Base-by-base conservation (phyloP, 2,888 invertebrate species). In the Phyllotreta striolata region DNA sequence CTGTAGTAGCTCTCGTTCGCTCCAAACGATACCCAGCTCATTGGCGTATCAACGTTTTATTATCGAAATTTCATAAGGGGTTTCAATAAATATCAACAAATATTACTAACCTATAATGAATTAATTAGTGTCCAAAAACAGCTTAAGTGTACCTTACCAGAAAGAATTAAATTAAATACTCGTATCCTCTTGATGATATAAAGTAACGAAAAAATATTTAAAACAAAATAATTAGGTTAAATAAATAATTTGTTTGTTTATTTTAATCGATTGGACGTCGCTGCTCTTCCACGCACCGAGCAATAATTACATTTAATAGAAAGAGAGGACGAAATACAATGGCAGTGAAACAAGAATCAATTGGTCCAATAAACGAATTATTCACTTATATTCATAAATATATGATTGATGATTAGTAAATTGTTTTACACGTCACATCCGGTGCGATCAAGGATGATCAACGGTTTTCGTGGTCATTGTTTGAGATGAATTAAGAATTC, bases 401-500 rank as follows among this genome's bases (percentile, higher is more conserved):
- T 79, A 80, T 81, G 81, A 81, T 81, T 81, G 80, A 81, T 81
- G 80, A 81, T 81, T 80, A 80, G 80, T 79, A 80, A 81, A 81
- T 81, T 81, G 80, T 79, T 77, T 78, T 63, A 78, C 72, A 77
- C 79, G 80, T 80, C 81, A 81, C 72, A 77, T 81, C 81, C 81
- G 81, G 79, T 78, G 24, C 24, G 67, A 70, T 72, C 63, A 67
- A 69, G 62, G 49, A 62, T 62, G 66, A 69, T 69, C 62, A 67
- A 38, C 35, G 44, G 55, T 56, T 60, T 57, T 51, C 44, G 34
- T 55, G 59, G 63, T 63, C 62, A 55, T 56, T 60, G n/a, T 46
- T 61, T 62, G 51, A 64, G 61, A 61, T 37, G 37, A 66, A 66
- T 59, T 56, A 51, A 63, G 57, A 63, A 61, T 14, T 52, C 24